Base-by-base conservation (phyloP, 2,888 invertebrate species). In the Anthophora plumipes region DNA sequence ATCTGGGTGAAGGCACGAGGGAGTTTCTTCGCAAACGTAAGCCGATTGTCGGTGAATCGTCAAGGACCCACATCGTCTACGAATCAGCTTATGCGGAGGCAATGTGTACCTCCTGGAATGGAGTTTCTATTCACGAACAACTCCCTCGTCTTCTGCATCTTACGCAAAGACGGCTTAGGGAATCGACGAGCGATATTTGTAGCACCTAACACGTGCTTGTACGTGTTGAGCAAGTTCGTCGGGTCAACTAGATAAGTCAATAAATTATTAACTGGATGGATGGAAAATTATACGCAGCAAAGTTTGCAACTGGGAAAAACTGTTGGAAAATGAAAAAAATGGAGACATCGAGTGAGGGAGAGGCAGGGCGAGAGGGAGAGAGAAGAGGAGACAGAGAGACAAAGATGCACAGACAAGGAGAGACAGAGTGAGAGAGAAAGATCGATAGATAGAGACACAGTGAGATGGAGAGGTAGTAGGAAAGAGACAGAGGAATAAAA, bases 31-130 rank as follows among this genome's bases (percentile, higher is more conserved):
- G 70, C 43, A 59, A 59, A 52, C 69, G 77, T 87, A 87, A 87
- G 88, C 88, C 81, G 86, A 83, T 87, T 84, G 81, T 60, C 86
- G 77, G 70, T 75, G 80, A 86, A 85, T 81, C 81, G 74, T 86
- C 83, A 83, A 82, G 85, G 77, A 78, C 82, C 77, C 80, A 66
- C 83, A 74, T 83, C 85, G 81, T 76, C 88, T 85, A 83, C 83
- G 85, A 86, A 88, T 86, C 88, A 87, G 87, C 87, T 87, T 87
- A 87, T 77, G 55, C 60, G 71, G 69, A 55, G 52, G 80, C 72
- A 70, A 63, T 63, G 66, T 77, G 78, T 71, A 63, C 55, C 66
- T 20, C 61, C 48, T n/a, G 69, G 73, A 75, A 73, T 63, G 70
- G 70, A 73, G 73, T 82, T 73, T 43, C 82, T 82, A 82, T 82